Base-by-base conservation (phyloP, 2,888 invertebrate genomes). In the Mythimna lalbum region DNA sequence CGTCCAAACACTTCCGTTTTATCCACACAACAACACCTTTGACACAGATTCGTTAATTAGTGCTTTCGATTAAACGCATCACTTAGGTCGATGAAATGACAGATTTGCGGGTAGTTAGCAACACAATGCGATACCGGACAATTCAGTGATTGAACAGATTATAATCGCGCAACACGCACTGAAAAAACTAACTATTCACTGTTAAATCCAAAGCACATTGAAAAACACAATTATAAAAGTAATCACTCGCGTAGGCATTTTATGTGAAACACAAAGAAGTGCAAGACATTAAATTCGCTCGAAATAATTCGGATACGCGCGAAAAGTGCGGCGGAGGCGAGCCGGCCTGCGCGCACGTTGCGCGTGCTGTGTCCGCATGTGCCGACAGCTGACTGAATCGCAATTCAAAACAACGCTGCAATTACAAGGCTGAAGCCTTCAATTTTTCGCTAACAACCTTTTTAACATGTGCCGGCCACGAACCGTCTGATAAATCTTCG, bases 361-460 rank as follows among this genome's bases (percentile, higher is more conserved):
- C 93, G 89, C 95, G 95, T 95, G 92, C 93, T 91, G 87, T 89
- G 87, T 89, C 90, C 90, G 89, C 94, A 92, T 95, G 86, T 91
- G 94, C 93, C 93, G 92, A 93, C 95, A 95, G 94, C 95, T 95
- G 94, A 96, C 96, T 95, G 95, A 94, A 94, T 92, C 92, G 93
- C 93, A 93, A 94, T 94, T 92, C 94, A 93, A 93, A 93, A 94
- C 93, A 93, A 92, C 93, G 88, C 90, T 87, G 90, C 91, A 93
- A 94, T 93, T 93, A 93, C 92, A 90, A 82, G 90, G 89, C 88
- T 89, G 88, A 90, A 83, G 90, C 89, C 88, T 89, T 87, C 86
- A 93, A 92, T 92, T 95, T 94, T 94, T 94, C 90, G 88, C 88
- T 91, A 91, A 92, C 90, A 76, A 88, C 88, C 86, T 91, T 88